Evolutionary conservation across 2,888 invertebrate species (phyloP).

Genomic region (Flexamia atlantica): DNA sequence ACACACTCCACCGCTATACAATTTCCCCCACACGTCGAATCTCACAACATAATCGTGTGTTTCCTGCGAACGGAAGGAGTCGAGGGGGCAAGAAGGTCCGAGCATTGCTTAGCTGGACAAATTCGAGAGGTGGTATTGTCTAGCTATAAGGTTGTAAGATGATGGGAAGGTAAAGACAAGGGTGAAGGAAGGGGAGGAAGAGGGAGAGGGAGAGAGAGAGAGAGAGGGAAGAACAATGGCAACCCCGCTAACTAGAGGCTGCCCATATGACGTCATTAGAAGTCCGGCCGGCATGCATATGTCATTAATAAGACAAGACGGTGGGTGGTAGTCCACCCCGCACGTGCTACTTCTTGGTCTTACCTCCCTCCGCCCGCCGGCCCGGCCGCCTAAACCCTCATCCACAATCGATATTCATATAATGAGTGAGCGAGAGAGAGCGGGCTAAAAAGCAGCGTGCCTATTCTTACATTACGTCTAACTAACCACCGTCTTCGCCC

Average conservation of each 20-base stretch:
- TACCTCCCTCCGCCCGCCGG: slow-evolving; percentile 63
- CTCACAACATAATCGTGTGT: no score
- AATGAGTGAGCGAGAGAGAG: slow-evolving; percentile 66
- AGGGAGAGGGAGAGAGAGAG: slow-evolving; percentile 56
- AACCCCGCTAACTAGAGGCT: slow-evolving; percentile 55
- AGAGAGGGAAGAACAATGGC: slow-evolving; percentile 62
- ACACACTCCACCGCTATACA: no score
- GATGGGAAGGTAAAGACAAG: slow-evolving; percentile 56
- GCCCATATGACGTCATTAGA: slow-evolving; percentile 63
- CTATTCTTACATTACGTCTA: slow-evolving; percentile 66
- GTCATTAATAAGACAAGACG: slow-evolving; percentile 69
- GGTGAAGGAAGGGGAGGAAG: slow-evolving; percentile 58
- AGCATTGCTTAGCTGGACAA: slow-evolving; percentile 55
- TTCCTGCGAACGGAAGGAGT: background rate
- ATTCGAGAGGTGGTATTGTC: slow-evolving; percentile 47
- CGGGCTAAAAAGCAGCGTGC: slow-evolving; percentile 65
- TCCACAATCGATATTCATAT: slow-evolving; percentile 69
- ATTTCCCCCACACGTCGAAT: no score
- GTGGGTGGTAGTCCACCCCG: slow-evolving; percentile 63
- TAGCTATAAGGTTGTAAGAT: slow-evolving; percentile 53
- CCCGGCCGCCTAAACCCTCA: slow-evolving; percentile 65
- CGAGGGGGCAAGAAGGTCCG: slow-evolving; percentile 31
- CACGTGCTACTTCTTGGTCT: slow-evolving; percentile 68
- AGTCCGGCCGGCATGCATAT: slow-evolving; percentile 68
- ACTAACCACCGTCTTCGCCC: slow-evolving; percentile 65